Base-by-base conservation (phyloP, 2,113 vertebrate species). In the Periophthalmus modestus region DNA sequence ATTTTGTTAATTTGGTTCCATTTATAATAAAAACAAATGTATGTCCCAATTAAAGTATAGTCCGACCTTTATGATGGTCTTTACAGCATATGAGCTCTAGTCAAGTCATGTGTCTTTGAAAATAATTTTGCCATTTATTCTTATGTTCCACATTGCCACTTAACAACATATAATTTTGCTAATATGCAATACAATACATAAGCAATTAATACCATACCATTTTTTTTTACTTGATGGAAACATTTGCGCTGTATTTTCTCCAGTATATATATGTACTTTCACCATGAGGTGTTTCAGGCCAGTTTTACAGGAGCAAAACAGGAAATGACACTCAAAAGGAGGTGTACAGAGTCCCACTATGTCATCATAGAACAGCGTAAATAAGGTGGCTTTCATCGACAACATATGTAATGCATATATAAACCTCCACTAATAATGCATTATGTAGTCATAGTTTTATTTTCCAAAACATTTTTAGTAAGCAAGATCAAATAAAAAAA, bases 321-420 rank as follows among this genome's bases (percentile, higher is more conserved):
- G 77, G 75, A 86, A 84, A 71, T 70, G 62, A 50, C 73, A 68
- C 34, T 57, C 69, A 52, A 15, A 68, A 46, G 62, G 52, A 73
- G 24, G 33, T 21, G 55, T 58, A 67, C 34, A 77, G 34, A 55
- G 59, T 69, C 39, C 61, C 43, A 71, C 13, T 80, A 62, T 81
- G 69, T 81, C 50, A 19, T n/a, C 68, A 55, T 13, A 66, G 69
- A 68, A n/a, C 55, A 65, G 34, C 68, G 52, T 62, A 66, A 19
- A 66, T 70, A n/a, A 16, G 9, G 12, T 9, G 19, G 10, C 54
- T 50, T 66, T 68, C n/a, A 69, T 28, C 36, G 48, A 6, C n/a
- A 63, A 33, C 23, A 39, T 21, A 62, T 33, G 9, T 21, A 28
- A 19, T 14, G 11, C 28, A 24, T 23, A 3, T 21, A 21, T 21